Conservation (phyloP, 2,113 vertebrate genomes). For the Myrmecophaga tridactyla region DNA sequence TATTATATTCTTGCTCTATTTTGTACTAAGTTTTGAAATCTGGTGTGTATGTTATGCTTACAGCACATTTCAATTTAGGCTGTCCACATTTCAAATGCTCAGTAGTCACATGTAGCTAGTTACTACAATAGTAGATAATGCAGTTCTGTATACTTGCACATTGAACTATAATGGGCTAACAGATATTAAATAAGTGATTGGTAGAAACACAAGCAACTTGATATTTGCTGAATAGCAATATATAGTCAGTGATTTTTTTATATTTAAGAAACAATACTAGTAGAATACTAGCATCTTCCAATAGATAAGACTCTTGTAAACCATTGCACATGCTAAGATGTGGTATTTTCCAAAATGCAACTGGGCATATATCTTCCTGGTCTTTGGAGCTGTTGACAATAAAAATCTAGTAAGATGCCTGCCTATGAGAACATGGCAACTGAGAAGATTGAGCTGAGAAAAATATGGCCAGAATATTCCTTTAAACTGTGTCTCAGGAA, state of each 20-base stretch:
- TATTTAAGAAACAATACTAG: background rate
- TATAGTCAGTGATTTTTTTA: background rate
- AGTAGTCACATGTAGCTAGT: background rate
- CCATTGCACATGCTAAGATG: background rate
- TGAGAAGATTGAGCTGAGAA: background rate
- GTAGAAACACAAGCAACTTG: background rate
- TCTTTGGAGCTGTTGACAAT: background rate
- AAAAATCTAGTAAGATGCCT: background rate
- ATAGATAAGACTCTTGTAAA: background rate
- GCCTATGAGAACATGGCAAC: background rate
- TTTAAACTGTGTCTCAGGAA: background rate
- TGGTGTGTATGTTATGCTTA: background rate
- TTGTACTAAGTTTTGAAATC: background rate
- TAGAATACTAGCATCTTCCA: conserved; percentile 14
- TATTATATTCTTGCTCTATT: background rate
- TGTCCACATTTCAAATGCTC: background rate
- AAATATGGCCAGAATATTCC: background rate
- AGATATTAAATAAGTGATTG: background rate
- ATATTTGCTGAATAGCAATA: background rate
- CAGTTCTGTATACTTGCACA: background rate
- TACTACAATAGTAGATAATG: background rate
- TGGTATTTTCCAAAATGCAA: background rate
- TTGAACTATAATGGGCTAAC: background rate
- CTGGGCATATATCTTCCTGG: background rate
- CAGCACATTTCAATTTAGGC: background rate